These are phyloP conservation scores for Drosophila parvula DNA, from an alignment of 1,140 invertebrate species.

Conservation along the genomic window DNA sequence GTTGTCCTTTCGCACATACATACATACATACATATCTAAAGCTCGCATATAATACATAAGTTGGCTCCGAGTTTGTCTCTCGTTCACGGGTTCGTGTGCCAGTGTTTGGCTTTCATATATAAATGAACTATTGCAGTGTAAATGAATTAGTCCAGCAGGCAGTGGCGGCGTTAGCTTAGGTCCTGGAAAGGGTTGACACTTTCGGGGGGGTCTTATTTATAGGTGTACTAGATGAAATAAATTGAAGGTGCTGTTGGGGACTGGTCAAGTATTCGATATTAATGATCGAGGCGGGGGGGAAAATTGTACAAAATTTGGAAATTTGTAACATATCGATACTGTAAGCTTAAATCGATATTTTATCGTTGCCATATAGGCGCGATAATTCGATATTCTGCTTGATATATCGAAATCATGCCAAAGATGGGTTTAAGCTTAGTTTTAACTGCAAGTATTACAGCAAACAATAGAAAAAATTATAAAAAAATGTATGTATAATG, in stretches of 20 bases:
- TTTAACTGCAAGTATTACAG: too few relatives aligned
- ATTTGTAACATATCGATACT: too few relatives aligned
- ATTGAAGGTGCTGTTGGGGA: too few relatives aligned
- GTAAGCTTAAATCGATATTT: too few relatives aligned
- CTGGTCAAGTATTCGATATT: too few relatives aligned
- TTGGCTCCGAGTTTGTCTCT: conserved; percentile 53
- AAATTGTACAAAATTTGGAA: not conserved
- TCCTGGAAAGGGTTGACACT: not conserved
- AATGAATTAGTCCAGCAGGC: conserved; percentile 73
- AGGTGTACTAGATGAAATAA: too few relatives aligned
- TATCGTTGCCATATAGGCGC: too few relatives aligned
- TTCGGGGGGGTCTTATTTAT: not conserved
- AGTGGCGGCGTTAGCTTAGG: conserved; percentile 25
- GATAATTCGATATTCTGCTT: too few relatives aligned
- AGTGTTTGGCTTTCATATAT: conserved; percentile 70
- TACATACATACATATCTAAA: conserved; percentile 68
- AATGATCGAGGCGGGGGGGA: not conserved
- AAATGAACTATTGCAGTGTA: conserved; percentile 83
- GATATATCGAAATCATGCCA: too few relatives aligned
- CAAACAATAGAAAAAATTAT: too few relatives aligned
- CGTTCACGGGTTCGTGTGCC: conserved; percentile 42
- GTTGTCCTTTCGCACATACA: conserved; percentile 65
- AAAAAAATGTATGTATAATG: too few relatives aligned
- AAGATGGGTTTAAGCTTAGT: too few relatives aligned
- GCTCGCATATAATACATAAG: conserved; percentile 81